Evolutionary conservation across 2,888 invertebrate species (phyloP), one percentile per base, ranked within the genome.

Genomic region (Oxyteleia sp.): DNA sequence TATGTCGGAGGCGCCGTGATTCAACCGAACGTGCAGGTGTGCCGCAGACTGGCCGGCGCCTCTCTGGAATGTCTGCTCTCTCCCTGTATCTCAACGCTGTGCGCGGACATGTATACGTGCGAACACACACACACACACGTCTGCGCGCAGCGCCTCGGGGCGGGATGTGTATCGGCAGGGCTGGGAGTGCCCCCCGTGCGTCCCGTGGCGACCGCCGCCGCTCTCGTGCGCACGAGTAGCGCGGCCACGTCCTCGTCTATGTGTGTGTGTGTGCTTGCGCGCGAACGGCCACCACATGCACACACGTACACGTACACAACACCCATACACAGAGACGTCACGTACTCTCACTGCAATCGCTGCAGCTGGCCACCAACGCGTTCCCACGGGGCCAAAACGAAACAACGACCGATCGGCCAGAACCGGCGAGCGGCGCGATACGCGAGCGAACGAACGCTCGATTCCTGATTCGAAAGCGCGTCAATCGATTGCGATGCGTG

Each of bases 301-400:
- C 82, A 89, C 88, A 91, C 89, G 88, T 35, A 38, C 35, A 35
- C 10, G 35, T n/a, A n/a, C n/a, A n/a, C n/a, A n/a, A n/a, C n/a
- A n/a, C n/a, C n/a, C n/a, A n/a, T n/a, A n/a, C n/a, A n/a, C n/a
- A n/a, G n/a, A n/a, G 26, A 38, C 53, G 32, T 89, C 88, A 90
- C 90, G 91, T 90, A 90, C 90, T 89, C 90, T 89, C 90, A 85
- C 87, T 89, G 91, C 91, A 90, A 91, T 92, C 91, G 91, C 90
- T 92, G 92, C 92, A 92, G 92, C 92, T 92, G 92, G 91, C 91
- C 92, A 91, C 92, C 92, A 91, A 92, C 92, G 92, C 92, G 91
- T 92, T 92, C 92, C 91, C 92, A 92, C 92, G 92, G 90, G 90
- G 91, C 91, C 91, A 89, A 89, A 90, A 87, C 88, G 86, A 89